phyloP scores from a whole-genome alignment of 2,113 vertebrate genomes.

The Phyllopteryx taeniolatus region DNA sequence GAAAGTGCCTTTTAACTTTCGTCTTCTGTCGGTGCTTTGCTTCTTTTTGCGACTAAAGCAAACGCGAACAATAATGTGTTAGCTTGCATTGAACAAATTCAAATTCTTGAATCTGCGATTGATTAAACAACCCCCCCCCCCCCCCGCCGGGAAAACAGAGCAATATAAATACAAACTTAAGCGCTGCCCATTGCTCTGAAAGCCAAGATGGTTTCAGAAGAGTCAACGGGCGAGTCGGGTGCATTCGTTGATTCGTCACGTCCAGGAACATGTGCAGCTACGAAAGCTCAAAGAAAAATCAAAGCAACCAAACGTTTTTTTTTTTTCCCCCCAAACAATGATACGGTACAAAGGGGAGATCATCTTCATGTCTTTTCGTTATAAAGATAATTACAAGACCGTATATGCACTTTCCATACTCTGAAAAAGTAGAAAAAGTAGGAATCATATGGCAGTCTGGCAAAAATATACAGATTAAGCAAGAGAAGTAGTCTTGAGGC shows the following conservation, averaged over 20 bases:
- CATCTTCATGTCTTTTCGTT: slow-evolving; percentile 39
- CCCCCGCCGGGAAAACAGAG: neutral
- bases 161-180: slow-evolving; percentile 34
- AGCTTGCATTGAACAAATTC: slow-evolving; percentile 9
- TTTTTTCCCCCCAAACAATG: neutral
- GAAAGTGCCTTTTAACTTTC: slow-evolving; percentile 30
- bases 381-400: slow-evolving; percentile 35
- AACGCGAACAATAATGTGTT: neutral
- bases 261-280: slow-evolving; percentile 2
- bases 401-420: slow-evolving; percentile 33
- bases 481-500: slow-evolving; percentile 62
- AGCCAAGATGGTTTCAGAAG: slow-evolving; percentile 20
- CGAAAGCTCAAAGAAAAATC: slow-evolving; percentile 24
- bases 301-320: slow-evolving; percentile 23
- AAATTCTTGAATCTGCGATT: slow-evolving; percentile 1
- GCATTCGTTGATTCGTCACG: neutral
- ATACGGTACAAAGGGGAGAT: slow-evolving; percentile 38
- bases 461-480: slow-evolving; percentile 57
- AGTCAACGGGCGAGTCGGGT: neutral
- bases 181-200: slow-evolving; percentile 32
- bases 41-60: neutral
- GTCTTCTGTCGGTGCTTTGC: slow-evolving; percentile 5
- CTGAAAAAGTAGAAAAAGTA: slow-evolving; percentile 60
- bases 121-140: neutral
- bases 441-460: slow-evolving; percentile 61